Percentiles rank a stretch among this genome's conserved stretches.
Conservation (phyloP, 2,797 vertebrate genomes). For the Xenentodon cancila region DNA sequence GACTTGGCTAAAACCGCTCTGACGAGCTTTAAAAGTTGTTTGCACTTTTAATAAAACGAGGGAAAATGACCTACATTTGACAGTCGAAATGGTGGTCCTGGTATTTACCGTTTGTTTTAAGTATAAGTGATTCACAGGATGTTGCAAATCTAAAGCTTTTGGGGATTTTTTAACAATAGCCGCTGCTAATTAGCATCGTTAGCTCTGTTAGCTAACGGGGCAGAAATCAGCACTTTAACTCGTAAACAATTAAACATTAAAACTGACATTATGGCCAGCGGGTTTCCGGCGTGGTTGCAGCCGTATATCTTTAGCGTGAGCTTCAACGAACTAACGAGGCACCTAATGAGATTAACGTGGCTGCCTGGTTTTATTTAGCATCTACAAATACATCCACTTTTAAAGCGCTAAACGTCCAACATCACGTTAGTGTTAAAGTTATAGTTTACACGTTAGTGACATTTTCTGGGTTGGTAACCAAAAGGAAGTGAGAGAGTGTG, state of each 20-base stretch:
- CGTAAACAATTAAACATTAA: neutral
- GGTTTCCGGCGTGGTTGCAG: neutral
- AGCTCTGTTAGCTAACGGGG: slow-evolving; percentile 44
- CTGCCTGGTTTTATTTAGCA: slow-evolving; percentile 20
- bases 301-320: neutral
- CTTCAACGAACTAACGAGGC: neutral
- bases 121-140: neutral
- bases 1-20: slow-evolving; percentile 24
- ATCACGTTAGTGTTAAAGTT: neutral
- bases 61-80: accelerated
- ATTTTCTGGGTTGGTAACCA: neutral
- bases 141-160: slow-evolving; percentile 7
- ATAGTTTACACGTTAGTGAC: neutral
- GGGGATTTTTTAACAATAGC: slow-evolving; percentile 52
- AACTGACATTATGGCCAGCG: no score
- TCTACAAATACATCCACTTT: neutral
- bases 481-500: slow-evolving; percentile 39
- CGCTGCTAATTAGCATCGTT: slow-evolving; percentile 70
- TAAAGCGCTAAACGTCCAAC: neutral
- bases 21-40: slow-evolving; percentile 37
- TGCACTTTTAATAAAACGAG: neutral
- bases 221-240: slow-evolving; percentile 2
- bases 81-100: accelerated
- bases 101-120: neutral
- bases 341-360: slow-evolving; percentile 41